Evolutionary conservation across 1,140 invertebrate genomes (phyloP), one percentile per base, ranked within the genome.

Genomic region (Euwallacea similis): DNA sequence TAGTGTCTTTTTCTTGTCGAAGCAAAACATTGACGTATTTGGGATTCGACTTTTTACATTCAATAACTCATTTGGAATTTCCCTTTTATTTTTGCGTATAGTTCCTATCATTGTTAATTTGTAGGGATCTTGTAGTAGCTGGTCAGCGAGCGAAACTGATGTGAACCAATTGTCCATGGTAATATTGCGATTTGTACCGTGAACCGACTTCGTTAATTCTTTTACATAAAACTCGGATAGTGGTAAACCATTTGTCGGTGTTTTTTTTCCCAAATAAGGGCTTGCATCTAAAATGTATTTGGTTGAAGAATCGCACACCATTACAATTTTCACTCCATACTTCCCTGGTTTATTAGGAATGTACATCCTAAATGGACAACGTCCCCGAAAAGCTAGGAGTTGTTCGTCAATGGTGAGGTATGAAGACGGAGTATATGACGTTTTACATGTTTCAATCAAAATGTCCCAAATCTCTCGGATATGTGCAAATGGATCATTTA

Each of bases 381-480:
- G 44, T 42, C 72, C 74, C 54, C 73, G 33, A 66, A 76, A 77
- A 47, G 15, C 65, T 53, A 77, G 58, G 11, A 77, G 66, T 53
- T 76, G 71, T 43, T 77, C 75, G 54, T 76, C 74, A 21, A 77
- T 69, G 10, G 71, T 76, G 7, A 72, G n/a, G 50, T 76, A 73
- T 44, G 47, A 41, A 11, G 42, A 56, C 9, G 76, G 75, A 33
- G 33, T 77, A 69, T 77, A 78, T 44, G 67, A 74, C 41, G 33
- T 60, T 67, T 43, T 72, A 54, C 76, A 79, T 41, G 55, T 76
- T 43, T 72, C 9, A 56, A 80, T 77, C 69, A 82, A 79, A 7
- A 71, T 70, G 15, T 82, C 74, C 78, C 78, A 84, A 58, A 83
- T 69, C 59, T 81, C 75, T 68, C 78, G 71, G 8, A 83, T 79